Base-by-base conservation (phyloP, 2,888 invertebrate species). In the Coremacera marginata region DNA sequence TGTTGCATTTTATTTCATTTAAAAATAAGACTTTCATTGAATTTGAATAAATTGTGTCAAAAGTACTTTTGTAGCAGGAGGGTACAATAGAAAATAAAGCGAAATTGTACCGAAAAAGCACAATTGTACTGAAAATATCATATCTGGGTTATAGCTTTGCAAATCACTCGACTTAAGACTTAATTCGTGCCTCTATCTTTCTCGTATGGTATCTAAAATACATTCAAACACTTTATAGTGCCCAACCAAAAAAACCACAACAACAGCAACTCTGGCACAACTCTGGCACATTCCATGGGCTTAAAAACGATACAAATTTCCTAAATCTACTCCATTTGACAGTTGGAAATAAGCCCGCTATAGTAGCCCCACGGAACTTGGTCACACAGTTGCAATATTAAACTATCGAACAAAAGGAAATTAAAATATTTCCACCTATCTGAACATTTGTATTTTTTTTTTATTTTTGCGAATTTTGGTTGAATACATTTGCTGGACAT, bases 401-500 rank as follows among this genome's bases (percentile, higher is more conserved):
- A 70, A 37, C 71, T 78, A 70, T 78, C 72, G 78, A 34, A 22
- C 78, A 71, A 86, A 83, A 86, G 84, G 86, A 85, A 85, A 85
- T 85, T 85, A 85, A 85, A 85, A 86, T 86, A 86, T 86, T 84
- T 85, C 82, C 80, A 83, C 82, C 81, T 81, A 84, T 83, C 83
- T 84, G 83, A 82, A 82, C 84, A 82, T 84, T 86, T 84, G 67
- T 22, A n/a, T 19, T n/a, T 25, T 27, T n/a, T 27, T n/a, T 22
- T 8, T 19, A 9, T 25, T 27, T n/a, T 27, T n/a, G 27, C 55
- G 31, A 44, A 44, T 44, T 11, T 44, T 44, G 11, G 44, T 44
- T 4, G 22, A 25, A 22, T 22, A 49, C 19, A 49, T 44, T 44
- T 44, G 44, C 14, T 44, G 44, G 44, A 44, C 44, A 44, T 44